Percentiles rank a stretch among this genome's conserved stretches.
Evolutionary conservation across 2,113 vertebrate species (phyloP).

Genomic region (Okapia johnstoni): DNA sequence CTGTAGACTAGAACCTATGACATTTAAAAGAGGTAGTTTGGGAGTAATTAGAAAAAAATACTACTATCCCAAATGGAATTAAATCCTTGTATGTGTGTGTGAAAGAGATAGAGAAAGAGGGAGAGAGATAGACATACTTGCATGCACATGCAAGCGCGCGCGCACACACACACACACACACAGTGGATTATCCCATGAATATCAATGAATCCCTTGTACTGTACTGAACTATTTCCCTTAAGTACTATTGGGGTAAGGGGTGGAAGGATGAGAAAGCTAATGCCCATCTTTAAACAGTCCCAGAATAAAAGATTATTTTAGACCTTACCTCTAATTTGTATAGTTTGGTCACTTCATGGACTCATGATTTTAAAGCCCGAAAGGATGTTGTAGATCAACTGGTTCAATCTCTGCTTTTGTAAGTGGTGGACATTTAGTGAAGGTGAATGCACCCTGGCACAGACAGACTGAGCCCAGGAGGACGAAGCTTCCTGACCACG

Average conservation of each 20-base stretch:
- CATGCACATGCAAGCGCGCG: fast-evolving
- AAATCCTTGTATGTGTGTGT: neutral
- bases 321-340: neutral
- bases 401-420: neutral
- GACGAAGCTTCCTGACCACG: neutral
- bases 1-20: neutral
- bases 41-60: neutral
- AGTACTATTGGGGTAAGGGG: neutral
- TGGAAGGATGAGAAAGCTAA: neutral
- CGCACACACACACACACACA: neutral
- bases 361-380: neutral
- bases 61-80: neutral
- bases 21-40: neutral
- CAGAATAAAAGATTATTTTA: neutral
- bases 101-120: neutral
- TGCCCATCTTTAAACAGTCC: neutral
- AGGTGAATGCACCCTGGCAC: neutral
- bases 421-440: neutral
- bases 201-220: neutral
- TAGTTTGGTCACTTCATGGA: neutral
- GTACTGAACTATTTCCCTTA: neutral
- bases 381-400: neutral
- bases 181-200: neutral
- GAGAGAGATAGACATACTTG: fast-evolving
- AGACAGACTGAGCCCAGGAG: neutral